Evolutionary conservation across 1,140 invertebrate genomes (phyloP).

Genomic region (Tribolium castaneum): DNA sequence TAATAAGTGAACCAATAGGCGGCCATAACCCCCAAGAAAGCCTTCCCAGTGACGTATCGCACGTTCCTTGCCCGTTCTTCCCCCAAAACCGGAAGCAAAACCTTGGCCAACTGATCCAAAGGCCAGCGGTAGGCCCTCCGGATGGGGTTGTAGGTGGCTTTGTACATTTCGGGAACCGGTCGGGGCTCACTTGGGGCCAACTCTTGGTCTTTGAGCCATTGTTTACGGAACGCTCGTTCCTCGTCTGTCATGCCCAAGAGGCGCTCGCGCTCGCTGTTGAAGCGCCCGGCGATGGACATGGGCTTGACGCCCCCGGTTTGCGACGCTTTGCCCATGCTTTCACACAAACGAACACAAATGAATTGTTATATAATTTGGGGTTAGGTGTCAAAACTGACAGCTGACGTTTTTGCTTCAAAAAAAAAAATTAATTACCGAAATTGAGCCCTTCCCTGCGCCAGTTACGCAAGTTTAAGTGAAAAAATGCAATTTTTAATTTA

Average conservation of each 20-base stretch:
- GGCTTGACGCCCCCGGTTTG: conserved; percentile 73
- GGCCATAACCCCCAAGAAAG: conserved; percentile 65
- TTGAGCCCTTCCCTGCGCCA: conserved; percentile 70
- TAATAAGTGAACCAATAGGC: conserved; percentile 74
- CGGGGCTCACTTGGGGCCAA: conserved; percentile 79
- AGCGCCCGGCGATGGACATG: conserved; percentile 80
- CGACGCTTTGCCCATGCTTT: conserved; percentile 59
- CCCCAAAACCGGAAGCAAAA: conserved; percentile 72
- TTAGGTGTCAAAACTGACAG: too few relatives aligned
- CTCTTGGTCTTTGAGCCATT: conserved; percentile 86
- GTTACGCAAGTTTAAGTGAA: conserved; percentile 59
- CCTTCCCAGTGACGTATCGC: conserved; percentile 74
- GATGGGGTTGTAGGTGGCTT: conserved; percentile 80
- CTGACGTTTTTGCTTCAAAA: too few relatives aligned
- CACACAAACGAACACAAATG: too few relatives aligned
- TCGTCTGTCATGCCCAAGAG: conserved; percentile 83
- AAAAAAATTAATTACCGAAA: conserved; percentile 62
- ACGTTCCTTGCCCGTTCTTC: conserved; percentile 65
- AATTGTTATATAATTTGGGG: too few relatives aligned
- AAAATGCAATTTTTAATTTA: too few relatives aligned
- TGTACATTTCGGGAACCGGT: conserved; percentile 73
- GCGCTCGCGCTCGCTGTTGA: conserved; percentile 79
- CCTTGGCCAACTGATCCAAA: conserved; percentile 71
- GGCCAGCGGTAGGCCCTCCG: conserved; percentile 80
- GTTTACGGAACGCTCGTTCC: conserved; percentile 84